Percentiles rank a stretch among this genome's conserved stretches.
Conservation (phyloP, 1,140 invertebrate genomes). For the Hydropsyche tenuis region DNA sequence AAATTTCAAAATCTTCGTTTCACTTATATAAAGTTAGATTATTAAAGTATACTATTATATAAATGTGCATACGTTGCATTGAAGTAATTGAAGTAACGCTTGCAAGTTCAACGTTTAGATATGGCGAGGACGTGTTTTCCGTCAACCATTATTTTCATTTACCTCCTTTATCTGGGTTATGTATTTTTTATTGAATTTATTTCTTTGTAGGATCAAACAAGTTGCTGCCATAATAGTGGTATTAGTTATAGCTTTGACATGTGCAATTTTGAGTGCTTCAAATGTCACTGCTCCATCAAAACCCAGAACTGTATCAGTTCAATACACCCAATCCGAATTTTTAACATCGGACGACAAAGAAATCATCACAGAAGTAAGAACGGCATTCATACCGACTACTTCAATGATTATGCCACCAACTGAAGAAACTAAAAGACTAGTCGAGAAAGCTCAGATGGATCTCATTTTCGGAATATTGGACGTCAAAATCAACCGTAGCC, state of each 20-base stretch:
- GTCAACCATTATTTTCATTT: too few species aligned
- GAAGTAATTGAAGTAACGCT: too few species aligned
- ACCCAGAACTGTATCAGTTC: slow-evolving; percentile 20
- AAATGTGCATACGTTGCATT: too few species aligned
- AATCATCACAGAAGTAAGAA: slow-evolving; percentile 41
- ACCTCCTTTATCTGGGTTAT: too few species aligned
- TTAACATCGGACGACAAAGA: slow-evolving; percentile 46
- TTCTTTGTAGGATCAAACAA: slow-evolving; percentile 38
- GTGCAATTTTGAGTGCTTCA: slow-evolving; percentile 30
- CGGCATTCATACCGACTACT: slow-evolving; percentile 44
- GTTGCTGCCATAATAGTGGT: slow-evolving; percentile 20
- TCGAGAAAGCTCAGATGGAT: slow-evolving; percentile 1
- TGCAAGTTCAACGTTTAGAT: too few species aligned
- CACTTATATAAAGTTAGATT: too few species aligned
- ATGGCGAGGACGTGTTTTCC: too few species aligned
- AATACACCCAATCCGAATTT: slow-evolving; percentile 39
- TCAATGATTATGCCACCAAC: slow-evolving; percentile 37
- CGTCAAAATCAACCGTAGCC: not conserved
- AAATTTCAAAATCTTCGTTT: too few species aligned
- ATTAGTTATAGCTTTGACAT: slow-evolving; percentile 33
- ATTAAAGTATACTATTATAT: too few species aligned
- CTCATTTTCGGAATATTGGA: slow-evolving; percentile 18
- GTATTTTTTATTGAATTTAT: not conserved
- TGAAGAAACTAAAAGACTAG: slow-evolving; percentile 11
- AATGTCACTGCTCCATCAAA: not conserved